phyloP scores from a whole-genome alignment of 2,113 vertebrate genomes.

The Henicopernis longicauda region DNA sequence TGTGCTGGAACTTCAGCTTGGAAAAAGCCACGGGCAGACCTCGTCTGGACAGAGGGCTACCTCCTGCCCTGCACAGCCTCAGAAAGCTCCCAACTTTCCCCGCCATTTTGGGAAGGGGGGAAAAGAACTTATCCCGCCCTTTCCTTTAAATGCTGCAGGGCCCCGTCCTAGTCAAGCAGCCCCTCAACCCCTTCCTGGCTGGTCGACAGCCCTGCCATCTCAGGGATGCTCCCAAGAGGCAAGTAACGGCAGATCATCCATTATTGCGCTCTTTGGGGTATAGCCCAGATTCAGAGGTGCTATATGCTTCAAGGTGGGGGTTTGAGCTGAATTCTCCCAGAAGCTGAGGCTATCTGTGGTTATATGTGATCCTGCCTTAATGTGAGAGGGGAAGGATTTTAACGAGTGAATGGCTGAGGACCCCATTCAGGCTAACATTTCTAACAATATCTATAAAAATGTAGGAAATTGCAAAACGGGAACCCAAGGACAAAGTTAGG shows the following conservation, averaged over 20 bases:
- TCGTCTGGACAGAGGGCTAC: fast-evolving
- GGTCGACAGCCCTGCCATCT: neutral
- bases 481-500: neutral
- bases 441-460: neutral
- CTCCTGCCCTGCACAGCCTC: neutral
- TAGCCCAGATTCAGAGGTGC: neutral
- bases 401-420: neutral
- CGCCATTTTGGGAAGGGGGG: fast-evolving
- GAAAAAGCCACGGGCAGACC: neutral
- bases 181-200: neutral
- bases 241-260: neutral
- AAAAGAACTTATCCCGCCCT: fast-evolving
- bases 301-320: neutral
- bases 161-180: neutral
- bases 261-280: neutral
- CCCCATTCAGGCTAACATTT: neutral
- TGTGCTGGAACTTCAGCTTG: neutral
- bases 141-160: neutral
- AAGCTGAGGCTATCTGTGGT: neutral
- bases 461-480: fast-evolving
- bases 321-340: neutral
- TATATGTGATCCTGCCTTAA: neutral
- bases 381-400: neutral
- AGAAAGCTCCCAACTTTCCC: fast-evolving
- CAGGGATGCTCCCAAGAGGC: neutral